These are phyloP conservation scores for Oryctes rhinoceros DNA, from an alignment of 1,140 invertebrate species.

Conservation along the genomic window DNA sequence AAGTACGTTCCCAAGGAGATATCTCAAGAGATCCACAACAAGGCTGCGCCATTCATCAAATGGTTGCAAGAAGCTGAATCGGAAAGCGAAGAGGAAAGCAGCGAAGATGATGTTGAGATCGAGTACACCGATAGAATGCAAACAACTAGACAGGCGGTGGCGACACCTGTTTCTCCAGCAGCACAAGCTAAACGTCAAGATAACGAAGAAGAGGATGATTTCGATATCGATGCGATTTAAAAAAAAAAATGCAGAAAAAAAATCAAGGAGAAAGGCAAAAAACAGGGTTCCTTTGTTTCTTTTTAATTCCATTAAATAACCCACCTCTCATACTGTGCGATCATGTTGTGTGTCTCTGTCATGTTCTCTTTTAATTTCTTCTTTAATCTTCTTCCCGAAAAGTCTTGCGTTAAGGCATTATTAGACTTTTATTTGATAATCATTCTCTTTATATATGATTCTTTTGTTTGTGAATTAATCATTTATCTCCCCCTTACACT, in stretches of 20 bases:
- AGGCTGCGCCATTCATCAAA: constrained; percentile 92
- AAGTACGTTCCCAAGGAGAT: constrained; percentile 94
- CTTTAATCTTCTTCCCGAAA: constrained; percentile 17
- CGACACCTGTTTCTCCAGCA: constrained; percentile 59
- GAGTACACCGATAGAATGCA: constrained; percentile 88
- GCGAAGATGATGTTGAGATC: constrained; percentile 70
- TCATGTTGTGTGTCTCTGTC: constrained; percentile 26
- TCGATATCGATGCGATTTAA: constrained; percentile 95
- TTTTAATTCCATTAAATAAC: constrained; percentile 1
- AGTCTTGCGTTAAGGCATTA: neutral
- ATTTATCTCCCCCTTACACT: neutral
- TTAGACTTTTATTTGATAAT: constrained; percentile 11
- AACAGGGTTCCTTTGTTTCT: constrained; percentile 39
- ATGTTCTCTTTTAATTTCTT: neutral
- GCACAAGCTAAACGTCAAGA: constrained; percentile 68
- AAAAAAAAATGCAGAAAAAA: constrained; percentile 42
- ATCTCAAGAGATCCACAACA: constrained; percentile 89
- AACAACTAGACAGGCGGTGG: constrained; percentile 72
- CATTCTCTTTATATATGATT: neutral
- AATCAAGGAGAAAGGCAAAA: neutral
- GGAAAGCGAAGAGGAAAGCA: constrained; percentile 74
- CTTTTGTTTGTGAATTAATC: constrained; percentile 40
- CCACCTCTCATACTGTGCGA: neutral
- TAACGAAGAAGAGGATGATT: constrained; percentile 77
- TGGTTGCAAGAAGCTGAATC: constrained; percentile 94